Evolutionary conservation across 2,113 vertebrate species (phyloP).

Genomic region (Urocitellus parryii): DNA sequence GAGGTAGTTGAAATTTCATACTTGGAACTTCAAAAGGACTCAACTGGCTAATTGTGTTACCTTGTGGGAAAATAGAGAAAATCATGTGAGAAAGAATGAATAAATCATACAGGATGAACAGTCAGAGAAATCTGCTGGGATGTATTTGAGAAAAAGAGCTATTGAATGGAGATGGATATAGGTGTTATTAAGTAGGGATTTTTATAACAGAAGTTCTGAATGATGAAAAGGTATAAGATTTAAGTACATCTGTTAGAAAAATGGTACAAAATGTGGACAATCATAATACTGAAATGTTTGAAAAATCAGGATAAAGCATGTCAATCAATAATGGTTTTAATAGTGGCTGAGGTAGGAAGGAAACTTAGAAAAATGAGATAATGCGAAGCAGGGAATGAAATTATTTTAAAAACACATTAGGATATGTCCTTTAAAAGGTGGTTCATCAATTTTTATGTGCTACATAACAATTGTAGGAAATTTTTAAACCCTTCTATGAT

Average conservation of each 20-base stretch:
- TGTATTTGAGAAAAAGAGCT: neutral
- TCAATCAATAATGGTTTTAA: neutral
- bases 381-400: neutral
- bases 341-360: neutral
- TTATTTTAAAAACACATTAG: neutral
- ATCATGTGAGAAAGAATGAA: neutral
- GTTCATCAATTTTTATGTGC: neutral
- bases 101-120: neutral
- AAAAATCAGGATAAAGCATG: neutral
- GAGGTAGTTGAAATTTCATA: neutral
- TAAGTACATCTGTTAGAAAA: neutral
- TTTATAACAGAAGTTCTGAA: neutral
- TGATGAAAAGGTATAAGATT: neutral
- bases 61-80: constrained; percentile 1
- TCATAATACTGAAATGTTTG: neutral
- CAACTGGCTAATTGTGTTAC: neutral
- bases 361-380: neutral
- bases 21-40: neutral
- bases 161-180: neutral
- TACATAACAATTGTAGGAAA: neutral
- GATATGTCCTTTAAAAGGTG: neutral
- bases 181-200: neutral
- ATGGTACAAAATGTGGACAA: neutral
- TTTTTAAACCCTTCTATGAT: neutral
- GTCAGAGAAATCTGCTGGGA: neutral